Evolutionary conservation across 1,140 invertebrate genomes (phyloP), one percentile per base, ranked within the genome.

Genomic region (Drosophila fuyamai): DNA sequence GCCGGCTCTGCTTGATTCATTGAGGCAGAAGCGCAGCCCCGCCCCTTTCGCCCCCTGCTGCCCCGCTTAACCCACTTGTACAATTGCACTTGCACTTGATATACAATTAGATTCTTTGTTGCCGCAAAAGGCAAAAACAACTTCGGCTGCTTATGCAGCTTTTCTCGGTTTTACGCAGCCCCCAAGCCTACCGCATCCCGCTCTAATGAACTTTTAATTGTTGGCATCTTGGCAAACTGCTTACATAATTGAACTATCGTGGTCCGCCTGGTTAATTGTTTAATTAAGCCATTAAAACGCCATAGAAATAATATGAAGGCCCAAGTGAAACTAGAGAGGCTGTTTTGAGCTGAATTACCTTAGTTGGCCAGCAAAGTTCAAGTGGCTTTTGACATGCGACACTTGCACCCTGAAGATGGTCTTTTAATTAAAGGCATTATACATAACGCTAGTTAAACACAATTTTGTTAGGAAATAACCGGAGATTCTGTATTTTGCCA

Each of bases 271-370:
- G 85, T 79, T 81, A 89, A 89, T 89, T 89, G 85, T 89, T 89
- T 84, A 90, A 89, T 89, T 89, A 89, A 89, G 80, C 70, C 77
- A 89, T 89, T 89, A 89, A 89, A 89, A 79, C 67, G 77, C 80
- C 68, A 89, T 89, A 89, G 89, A 89, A 71, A 40, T 66, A 89
- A 88, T 88, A 84, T 67, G 55, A 43, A 68, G 53, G 84, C 85
- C 73, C 65, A 76, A 53, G 61, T 36, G 48, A 36, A 16, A 60
- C 65, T 72, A 58, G 38, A 36, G 38, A 67, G 56, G 36, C 53
- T 56, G 77, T 35, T 51, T 44, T 29, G 12, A 35, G 59, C 29
- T 23, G 58, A 43, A 66, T 73, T 56, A 58, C 48, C 70, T 47
- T 60, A 70, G 46, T 57, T 41, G 29, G 10, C 44, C 13, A 47